Conservation (phyloP, 2,888 invertebrate species). For the Julus scandinavius region DNA sequence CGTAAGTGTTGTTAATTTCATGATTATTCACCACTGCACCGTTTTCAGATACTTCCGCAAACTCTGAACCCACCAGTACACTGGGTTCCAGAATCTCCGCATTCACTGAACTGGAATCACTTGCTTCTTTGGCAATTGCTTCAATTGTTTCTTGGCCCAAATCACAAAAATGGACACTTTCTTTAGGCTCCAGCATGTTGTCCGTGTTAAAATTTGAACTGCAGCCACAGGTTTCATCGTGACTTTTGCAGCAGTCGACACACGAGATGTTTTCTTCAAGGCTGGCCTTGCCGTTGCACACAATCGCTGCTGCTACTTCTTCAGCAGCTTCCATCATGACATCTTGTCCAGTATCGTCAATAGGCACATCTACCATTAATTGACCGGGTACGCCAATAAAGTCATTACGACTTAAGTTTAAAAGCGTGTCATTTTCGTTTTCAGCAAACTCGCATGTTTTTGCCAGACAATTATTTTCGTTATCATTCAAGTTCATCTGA, state of each 20-base stretch:
- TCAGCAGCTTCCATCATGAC: neutral
- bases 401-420: too few relatives aligned
- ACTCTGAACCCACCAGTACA: neutral
- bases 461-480: neutral
- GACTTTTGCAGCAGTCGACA: neutral
- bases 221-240: neutral
- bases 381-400: neutral
- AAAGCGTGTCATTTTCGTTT: neutral
- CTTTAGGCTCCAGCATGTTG: neutral
- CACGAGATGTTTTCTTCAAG: neutral
- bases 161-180: neutral
- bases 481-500: neutral
- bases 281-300: neutral
- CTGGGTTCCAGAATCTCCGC: neutral
- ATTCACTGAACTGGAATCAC: neutral
- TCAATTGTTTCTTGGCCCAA: neutral
- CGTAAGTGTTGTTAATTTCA: neutral
- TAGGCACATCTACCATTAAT: neutral
- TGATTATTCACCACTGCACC: neutral
- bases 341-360: neutral
- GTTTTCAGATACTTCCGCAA: neutral
- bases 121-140: neutral
- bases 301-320: neutral
- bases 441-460: neutral
- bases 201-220: neutral